Evolutionary conservation across 1,140 invertebrate species (phyloP).

Genomic region (Ladona fulva): DNA sequence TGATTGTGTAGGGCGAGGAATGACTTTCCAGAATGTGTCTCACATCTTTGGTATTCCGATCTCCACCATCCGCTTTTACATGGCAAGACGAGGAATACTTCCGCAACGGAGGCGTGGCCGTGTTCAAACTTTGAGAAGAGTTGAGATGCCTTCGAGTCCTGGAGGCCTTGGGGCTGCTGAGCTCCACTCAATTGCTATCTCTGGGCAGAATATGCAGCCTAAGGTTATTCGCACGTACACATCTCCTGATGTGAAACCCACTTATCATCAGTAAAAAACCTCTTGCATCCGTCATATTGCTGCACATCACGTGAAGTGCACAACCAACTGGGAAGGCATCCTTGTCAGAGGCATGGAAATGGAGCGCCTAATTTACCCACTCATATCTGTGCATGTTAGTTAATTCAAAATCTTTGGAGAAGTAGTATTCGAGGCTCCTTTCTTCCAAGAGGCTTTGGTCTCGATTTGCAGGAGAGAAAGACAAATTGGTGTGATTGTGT

Average conservation of each 20-base stretch:
- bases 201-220: not conserved
- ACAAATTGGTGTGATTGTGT: not conserved
- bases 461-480: not conserved
- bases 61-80: conserved; percentile 74
- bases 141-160: not conserved
- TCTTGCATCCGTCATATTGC: not conserved
- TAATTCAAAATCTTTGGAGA: not conserved
- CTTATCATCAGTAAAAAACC: not conserved
- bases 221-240: not conserved
- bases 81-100: conserved; percentile 70
- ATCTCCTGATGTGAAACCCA: not conserved
- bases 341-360: not conserved
- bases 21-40: conserved; percentile 72
- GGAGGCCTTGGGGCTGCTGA: not conserved
- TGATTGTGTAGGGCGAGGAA: conserved; percentile 65
- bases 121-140: conserved; percentile 21
- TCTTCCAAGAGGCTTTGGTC: not conserved
- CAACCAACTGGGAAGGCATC: not conserved
- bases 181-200: not conserved
- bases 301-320: not conserved
- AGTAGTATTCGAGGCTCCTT: not conserved
- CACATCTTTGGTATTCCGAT: conserved; percentile 76
- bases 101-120: conserved; percentile 61
- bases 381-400: not conserved
- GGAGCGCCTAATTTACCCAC: not conserved